These are phyloP conservation scores for Lithobates pipiens DNA, from an alignment of 2,797 vertebrate species.

Conservation along the genomic window DNA sequence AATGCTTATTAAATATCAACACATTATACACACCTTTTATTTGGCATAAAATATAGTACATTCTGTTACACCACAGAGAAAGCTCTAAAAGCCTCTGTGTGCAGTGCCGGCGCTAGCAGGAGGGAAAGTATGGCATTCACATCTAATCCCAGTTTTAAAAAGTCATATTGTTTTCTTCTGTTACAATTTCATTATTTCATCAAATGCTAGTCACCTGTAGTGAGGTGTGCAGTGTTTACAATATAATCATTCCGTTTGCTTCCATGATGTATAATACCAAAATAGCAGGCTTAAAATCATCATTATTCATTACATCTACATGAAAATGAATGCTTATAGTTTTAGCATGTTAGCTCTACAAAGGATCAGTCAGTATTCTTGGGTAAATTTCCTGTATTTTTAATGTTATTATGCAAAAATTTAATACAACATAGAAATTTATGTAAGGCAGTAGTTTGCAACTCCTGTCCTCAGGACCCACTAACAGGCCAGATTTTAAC, in stretches of 20 bases:
- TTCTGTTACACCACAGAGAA: neutral
- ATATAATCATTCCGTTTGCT: conserved; percentile 50
- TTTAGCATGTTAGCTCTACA: neutral
- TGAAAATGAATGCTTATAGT: conserved; percentile 1
- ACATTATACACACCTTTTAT: neutral
- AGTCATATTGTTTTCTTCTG: conserved; percentile 50
- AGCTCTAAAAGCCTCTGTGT: conserved; percentile 31
- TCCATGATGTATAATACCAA: conserved; percentile 31
- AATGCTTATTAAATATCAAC: neutral
- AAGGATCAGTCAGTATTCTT: neutral
- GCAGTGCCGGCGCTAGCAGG: conserved; percentile 22
- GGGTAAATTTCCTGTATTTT: neutral
- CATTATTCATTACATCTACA: conserved; percentile 24
- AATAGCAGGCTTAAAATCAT: conserved; percentile 44
- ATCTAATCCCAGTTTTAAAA: conserved; percentile 40
- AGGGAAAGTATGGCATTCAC: conserved; percentile 47
- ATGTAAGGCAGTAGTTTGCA: too few species aligned
- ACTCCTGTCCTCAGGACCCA: too few species aligned
- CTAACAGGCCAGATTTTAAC: too few species aligned
- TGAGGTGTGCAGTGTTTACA: conserved; percentile 23
- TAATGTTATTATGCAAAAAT: neutral
- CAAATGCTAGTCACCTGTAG: conserved; percentile 51
- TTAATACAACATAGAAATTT: neutral
- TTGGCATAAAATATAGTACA: neutral
- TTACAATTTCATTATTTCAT: conserved; percentile 54